Base-by-base conservation (phyloP, 2,113 vertebrate species). In the Pelobates fuscus region DNA sequence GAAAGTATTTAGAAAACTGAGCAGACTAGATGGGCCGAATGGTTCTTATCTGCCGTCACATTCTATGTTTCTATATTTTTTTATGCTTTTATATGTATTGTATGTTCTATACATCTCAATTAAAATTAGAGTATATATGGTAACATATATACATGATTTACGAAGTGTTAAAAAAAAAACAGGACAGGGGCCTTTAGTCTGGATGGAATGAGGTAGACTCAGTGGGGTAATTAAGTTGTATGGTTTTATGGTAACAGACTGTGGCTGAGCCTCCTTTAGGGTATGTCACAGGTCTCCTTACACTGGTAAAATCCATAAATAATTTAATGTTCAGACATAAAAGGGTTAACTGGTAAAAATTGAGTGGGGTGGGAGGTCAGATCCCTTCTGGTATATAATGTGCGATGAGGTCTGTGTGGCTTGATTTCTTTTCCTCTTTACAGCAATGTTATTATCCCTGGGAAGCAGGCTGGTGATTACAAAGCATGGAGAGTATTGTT, bases 401-500 rank as follows among this genome's bases (percentile, higher is more conserved):
- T 54, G 43, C 67, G 55, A 32, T 54, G 21, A 30, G 52, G 72
- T 49, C 21, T 23, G 11, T 32, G 65, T 30, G 44, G 32, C 58
- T 75, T 67, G 55, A 75, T 67, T 75, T 67, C 63, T 67, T 61
- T 61, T 29, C 58, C 58, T 61, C 26, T 30, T 57, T 57, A 27
- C 62, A 74, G 71, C 52, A 44, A 74, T 25, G 62, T 66, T 74
- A 74, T 74, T 74, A 74, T 74, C 62, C 71, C 71, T 26, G 71
- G 24, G 71, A 74, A 74, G 49, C 71, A 57, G 62, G 52, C 30
- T 43, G 62, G 71, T 74, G 62, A 74, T 74, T 74, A 74, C 71
- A 65, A 46, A 29, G 83, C 88, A 83, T 84, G 88, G 85, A 84
- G 85, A 79, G 63, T 88, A 92, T 89, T 88, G 92, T 94, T 97